Base-by-base conservation (phyloP, 1,140 invertebrate genomes). In the Marisa cornuarietis region DNA sequence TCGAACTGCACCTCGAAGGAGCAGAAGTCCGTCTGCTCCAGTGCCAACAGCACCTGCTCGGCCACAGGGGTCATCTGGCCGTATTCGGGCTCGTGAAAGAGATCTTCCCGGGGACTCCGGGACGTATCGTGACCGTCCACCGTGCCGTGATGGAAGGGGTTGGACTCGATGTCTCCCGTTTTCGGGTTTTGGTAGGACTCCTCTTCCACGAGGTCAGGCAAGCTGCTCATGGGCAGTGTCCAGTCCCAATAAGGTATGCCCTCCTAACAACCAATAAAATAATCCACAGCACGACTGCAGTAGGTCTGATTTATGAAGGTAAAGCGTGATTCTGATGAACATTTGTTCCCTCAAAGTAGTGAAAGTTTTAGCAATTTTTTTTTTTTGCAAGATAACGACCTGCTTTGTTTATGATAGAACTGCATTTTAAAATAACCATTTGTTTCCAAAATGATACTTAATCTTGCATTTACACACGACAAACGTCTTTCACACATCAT, bases 241-340 rank as follows among this genome's bases (percentile, higher is more conserved):
- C 83, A 84, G 73, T 84, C 83, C 83, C 83, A 82, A 75, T 82
- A 82, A n/a, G 81, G 81, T 16, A 82, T 51, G 20, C 69, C 81
- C 16, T 58, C 24, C 61, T 52, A 8, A 20, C 63, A 79, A 20
- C 79, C 31, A 42, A 42, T 42, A 42, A 42, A 42, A 42, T 76
- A 74, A 78, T 73, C 2, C n/a, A 42, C 66, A 75, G 75, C 14
- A 83, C 20, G 7, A 0, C 31, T 42, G 31, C 31, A 42, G 31
- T 42, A 2, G 31, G 6, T 42, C 31, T 42, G 31, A 42, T 42
- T 42, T 42, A 2, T 4, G 31, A 42, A 42, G 31, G 31, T 42
- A 42, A 42, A 42, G 0, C 2, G 6, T 42, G 31, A 42, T 42
- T 42, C 31, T 42, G 31, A 42, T 42, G 31, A 42, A 42, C 31